Evolutionary conservation across 1,140 invertebrate species (phyloP).

Genomic region (Drosophila equinoxialis): DNA sequence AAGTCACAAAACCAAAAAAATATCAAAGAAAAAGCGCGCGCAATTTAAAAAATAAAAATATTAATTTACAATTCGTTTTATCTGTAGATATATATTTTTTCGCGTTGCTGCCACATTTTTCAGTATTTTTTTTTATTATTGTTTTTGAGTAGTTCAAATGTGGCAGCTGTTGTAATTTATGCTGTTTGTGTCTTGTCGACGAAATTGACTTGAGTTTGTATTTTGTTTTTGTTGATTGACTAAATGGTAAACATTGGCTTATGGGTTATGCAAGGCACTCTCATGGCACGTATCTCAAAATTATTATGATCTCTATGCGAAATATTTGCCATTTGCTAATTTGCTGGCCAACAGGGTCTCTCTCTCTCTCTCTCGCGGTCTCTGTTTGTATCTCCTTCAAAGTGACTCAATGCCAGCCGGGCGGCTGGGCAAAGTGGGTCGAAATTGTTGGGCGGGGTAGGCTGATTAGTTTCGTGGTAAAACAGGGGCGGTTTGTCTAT

Average conservation of each 20-base stretch:
- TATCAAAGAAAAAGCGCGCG: slow-evolving; percentile 8
- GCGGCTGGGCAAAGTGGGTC: slow-evolving; percentile 65
- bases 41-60: slow-evolving; percentile 13
- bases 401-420: slow-evolving; percentile 63
- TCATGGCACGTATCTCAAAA: slow-evolving; percentile 54
- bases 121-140: too few species aligned
- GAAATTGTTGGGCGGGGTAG: slow-evolving; percentile 23
- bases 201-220: slow-evolving; percentile 19
- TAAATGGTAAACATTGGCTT: slow-evolving; percentile 28
- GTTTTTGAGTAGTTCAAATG: not conserved
- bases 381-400: slow-evolving; percentile 23
- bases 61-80: slow-evolving; percentile 1
- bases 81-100: not conserved
- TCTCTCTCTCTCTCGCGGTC: slow-evolving; percentile 24
- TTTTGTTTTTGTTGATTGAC: slow-evolving; percentile 12
- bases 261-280: slow-evolving; percentile 47
- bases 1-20: slow-evolving; percentile 9
- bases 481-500: not conserved
- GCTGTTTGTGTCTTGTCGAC: slow-evolving; percentile 13
- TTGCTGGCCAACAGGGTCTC: slow-evolving; percentile 40
- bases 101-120: slow-evolving; percentile 4
- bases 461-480: not conserved
- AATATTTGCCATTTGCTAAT: slow-evolving; percentile 65
- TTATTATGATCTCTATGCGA: slow-evolving; percentile 79
- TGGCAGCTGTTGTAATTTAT: slow-evolving; percentile 21